A percentile compares a stretch with the other conserved stretches of the same genome.
Evolutionary conservation across 2,113 vertebrate species (phyloP).

Genomic region (Ochotona curzoniae): DNA sequence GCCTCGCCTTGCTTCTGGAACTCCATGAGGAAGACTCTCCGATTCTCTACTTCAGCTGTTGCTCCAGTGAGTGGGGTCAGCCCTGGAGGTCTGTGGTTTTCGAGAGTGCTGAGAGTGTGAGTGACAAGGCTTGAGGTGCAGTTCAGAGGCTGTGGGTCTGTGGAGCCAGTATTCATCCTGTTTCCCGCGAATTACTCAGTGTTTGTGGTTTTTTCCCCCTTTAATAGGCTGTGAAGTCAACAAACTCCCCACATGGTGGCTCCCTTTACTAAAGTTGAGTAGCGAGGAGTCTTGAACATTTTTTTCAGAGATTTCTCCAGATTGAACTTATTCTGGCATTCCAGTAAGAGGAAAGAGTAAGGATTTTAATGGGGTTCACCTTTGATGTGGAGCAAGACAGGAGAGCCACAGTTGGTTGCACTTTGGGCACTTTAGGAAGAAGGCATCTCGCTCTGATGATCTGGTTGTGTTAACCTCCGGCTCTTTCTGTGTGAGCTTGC

Average conservation of each 20-base stretch:
- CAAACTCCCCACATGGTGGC: slow-evolving; percentile 85
- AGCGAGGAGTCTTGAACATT: slow-evolving; percentile 58
- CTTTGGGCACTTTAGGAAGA: slow-evolving; percentile 36
- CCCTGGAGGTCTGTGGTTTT: not conserved
- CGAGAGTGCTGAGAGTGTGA: not conserved
- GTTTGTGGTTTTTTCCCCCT: slow-evolving; percentile 47
- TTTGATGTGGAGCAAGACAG: slow-evolving; percentile 56
- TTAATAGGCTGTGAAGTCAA: slow-evolving; percentile 68
- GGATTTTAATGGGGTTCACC: slow-evolving; percentile 75
- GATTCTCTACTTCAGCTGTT: not conserved
- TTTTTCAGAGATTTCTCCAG: slow-evolving; percentile 68
- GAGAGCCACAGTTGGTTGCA: slow-evolving; percentile 31
- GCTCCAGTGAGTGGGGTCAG: not conserved
- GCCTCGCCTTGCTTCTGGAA: not conserved
- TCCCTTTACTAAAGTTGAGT: slow-evolving; percentile 80
- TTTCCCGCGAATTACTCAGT: not conserved
- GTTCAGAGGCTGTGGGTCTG: not conserved
- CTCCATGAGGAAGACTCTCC: not conserved
- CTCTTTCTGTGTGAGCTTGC: slow-evolving; percentile 43
- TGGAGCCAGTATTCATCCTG: not conserved
- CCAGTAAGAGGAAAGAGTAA: slow-evolving; percentile 67
- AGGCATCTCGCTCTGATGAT: not conserved
- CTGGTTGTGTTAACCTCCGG: not conserved
- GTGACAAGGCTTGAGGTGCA: not conserved
- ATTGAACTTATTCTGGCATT: slow-evolving; percentile 72